A percentile compares a stretch with the other conserved stretches of the same genome.
Conservation (phyloP, 2,888 invertebrate species). For the Diaphora mendica region DNA sequence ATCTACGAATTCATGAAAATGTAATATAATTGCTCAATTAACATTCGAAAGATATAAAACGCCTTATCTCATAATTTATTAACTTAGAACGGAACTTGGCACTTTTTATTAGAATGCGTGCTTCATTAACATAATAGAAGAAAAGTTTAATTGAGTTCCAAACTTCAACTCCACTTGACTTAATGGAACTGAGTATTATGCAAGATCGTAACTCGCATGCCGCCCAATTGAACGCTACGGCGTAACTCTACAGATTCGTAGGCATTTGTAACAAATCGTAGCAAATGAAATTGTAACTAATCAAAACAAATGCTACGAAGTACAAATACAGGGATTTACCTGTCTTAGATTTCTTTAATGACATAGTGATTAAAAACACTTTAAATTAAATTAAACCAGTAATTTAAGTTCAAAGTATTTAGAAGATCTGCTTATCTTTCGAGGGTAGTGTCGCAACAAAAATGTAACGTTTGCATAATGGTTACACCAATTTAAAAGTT, state of each 20-base stretch:
- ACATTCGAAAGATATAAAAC: constrained; percentile 39
- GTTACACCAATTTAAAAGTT: constrained; percentile 1
- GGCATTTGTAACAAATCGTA: constrained; percentile 44
- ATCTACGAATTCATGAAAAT: constrained; percentile 13
- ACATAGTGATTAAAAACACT: neutral
- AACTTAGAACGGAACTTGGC: constrained; percentile 38
- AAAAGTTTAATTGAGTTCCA: constrained; percentile 66
- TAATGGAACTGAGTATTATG: constrained; percentile 58
- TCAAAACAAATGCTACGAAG: constrained; percentile 43
- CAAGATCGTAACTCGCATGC: constrained; percentile 56
- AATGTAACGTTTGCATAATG: neutral
- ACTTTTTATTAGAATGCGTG: constrained; percentile 53
- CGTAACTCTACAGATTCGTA: constrained; percentile 43
- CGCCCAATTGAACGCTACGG: constrained; percentile 50
- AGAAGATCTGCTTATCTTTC: neutral
- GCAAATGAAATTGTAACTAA: constrained; percentile 47
- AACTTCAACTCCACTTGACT: constrained; percentile 56
- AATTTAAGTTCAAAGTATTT: no score
- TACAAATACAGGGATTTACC: constrained; percentile 42
- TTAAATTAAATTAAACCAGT: no score
- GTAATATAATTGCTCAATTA: constrained; percentile 42
- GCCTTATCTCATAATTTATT: constrained; percentile 51
- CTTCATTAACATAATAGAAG: constrained; percentile 65
- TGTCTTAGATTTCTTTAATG: neutral
- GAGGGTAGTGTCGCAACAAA: neutral